Conservation (phyloP, 2,797 vertebrate genomes). For the Leptatherina wallacei region DNA sequence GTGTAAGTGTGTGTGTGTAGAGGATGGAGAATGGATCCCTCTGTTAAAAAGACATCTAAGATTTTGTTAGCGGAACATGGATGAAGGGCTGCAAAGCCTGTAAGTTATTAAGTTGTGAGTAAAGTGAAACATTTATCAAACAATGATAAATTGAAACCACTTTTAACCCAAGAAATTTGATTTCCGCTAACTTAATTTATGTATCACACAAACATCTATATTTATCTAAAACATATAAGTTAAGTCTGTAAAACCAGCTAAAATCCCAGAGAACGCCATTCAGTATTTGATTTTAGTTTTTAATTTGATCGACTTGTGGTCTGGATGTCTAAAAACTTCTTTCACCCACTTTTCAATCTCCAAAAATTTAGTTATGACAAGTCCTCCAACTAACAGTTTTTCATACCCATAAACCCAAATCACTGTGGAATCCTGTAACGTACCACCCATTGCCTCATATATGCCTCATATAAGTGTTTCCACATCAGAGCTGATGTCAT, state of each 20-base stretch:
- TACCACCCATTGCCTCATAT: neutral
- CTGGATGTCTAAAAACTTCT: neutral
- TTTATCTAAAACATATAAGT: neutral
- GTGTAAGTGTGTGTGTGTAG: slow-evolving; percentile 19
- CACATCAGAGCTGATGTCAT: neutral
- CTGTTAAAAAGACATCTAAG: slow-evolving; percentile 48
- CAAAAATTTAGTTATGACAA: neutral
- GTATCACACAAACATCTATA: neutral
- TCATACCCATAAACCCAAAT: neutral
- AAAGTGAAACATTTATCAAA: neutral
- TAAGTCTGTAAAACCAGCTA: neutral
- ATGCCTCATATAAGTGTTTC: neutral
- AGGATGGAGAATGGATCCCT: slow-evolving; percentile 50
- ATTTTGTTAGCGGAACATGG: slow-evolving; percentile 62
- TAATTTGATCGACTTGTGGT: neutral
- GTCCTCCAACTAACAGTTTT: neutral
- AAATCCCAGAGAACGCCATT: neutral
- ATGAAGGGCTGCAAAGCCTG: slow-evolving; percentile 8
- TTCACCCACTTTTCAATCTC: neutral
- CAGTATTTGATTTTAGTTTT: neutral
- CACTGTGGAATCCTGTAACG: neutral
- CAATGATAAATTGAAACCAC: neutral
- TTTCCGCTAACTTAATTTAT: neutral
- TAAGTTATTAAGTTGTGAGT: neutral
- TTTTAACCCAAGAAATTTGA: neutral